These are phyloP conservation scores for Egretta garzetta DNA, from an alignment of 2,113 vertebrate species.

Conservation along the genomic window DNA sequence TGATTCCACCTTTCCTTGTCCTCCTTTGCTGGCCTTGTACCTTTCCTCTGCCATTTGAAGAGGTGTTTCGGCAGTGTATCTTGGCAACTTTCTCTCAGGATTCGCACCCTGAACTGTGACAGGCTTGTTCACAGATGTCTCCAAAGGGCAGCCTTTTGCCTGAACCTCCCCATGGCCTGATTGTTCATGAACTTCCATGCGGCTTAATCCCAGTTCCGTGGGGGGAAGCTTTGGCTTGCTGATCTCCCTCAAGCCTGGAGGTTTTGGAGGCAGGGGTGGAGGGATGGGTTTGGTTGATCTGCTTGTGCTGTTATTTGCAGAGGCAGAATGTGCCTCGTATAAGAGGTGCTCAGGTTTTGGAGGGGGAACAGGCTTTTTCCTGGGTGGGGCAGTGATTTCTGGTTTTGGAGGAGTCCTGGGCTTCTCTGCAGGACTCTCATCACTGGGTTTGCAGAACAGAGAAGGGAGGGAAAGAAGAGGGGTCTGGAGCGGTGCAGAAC, in stretches of 20 bases:
- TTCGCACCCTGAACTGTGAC: background rate
- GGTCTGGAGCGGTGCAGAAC: constrained; percentile 45
- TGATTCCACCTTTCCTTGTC: background rate
- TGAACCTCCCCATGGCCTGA: background rate
- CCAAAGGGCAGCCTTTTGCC: background rate
- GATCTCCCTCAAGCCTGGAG: background rate
- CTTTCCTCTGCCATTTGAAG: constrained; percentile 62
- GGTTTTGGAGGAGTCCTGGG: constrained; percentile 74
- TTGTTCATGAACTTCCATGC: background rate
- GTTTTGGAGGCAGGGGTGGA: background rate
- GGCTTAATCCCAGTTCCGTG: background rate
- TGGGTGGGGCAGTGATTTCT: constrained; percentile 45
- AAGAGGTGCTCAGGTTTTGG: constrained; percentile 73
- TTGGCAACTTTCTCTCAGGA: constrained; percentile 6
- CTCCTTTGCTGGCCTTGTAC: constrained; percentile 42
- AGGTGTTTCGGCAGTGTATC: constrained; percentile 23
- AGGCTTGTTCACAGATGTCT: background rate
- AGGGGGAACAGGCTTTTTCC: constrained; percentile 70
- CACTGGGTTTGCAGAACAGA: constrained; percentile 40
- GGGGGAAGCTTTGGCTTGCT: background rate
- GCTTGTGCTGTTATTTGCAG: background rate
- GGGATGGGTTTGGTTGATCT: constrained; percentile 3
- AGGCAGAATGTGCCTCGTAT: background rate
- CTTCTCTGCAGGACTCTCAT: constrained; percentile 64
- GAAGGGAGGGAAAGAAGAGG: background rate